A percentile compares a stretch with the other conserved stretches of the same genome.
Conservation (phyloP, 2,113 vertebrate species). For the Solenodon paradoxus region DNA sequence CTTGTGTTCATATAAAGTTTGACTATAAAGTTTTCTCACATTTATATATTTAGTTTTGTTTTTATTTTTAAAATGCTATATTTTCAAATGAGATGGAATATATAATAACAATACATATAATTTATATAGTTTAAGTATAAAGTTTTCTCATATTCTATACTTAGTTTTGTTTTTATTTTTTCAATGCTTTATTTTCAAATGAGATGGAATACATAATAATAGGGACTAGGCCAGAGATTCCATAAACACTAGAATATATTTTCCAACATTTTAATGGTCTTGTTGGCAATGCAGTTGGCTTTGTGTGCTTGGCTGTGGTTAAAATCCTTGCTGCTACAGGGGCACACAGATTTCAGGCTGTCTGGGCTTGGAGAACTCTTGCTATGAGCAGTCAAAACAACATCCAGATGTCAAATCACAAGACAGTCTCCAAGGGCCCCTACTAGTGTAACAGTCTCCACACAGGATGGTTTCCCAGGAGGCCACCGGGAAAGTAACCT, state of each 20-base stretch:
- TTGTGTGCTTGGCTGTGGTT: neutral
- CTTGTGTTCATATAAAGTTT: slow-evolving; percentile 26
- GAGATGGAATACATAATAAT: neutral
- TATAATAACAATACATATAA: no score
- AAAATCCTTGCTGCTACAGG: neutral
- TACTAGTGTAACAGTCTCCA: neutral
- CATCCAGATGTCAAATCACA: neutral
- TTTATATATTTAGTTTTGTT: neutral
- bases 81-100: neutral
- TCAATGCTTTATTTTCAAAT: slow-evolving; percentile 15
- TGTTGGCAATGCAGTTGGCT: neutral
- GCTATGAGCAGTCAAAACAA: neutral
- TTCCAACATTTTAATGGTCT: slow-evolving; percentile 51
- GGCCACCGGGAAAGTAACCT: neutral
- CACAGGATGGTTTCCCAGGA: neutral
- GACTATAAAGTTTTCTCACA: neutral
- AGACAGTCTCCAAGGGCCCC: neutral
- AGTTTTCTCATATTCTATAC: neutral
- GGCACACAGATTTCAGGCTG: neutral
- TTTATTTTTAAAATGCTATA: slow-evolving; percentile 6
- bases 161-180: slow-evolving; percentile 23
- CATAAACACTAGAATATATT: neutral
- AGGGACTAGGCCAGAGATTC: neutral
- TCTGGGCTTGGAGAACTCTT: neutral
- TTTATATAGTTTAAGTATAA: neutral